These are phyloP conservation scores for Hydrotaea cyrtoneurina DNA, from an alignment of 2,888 invertebrate species.

Conservation along the genomic window DNA sequence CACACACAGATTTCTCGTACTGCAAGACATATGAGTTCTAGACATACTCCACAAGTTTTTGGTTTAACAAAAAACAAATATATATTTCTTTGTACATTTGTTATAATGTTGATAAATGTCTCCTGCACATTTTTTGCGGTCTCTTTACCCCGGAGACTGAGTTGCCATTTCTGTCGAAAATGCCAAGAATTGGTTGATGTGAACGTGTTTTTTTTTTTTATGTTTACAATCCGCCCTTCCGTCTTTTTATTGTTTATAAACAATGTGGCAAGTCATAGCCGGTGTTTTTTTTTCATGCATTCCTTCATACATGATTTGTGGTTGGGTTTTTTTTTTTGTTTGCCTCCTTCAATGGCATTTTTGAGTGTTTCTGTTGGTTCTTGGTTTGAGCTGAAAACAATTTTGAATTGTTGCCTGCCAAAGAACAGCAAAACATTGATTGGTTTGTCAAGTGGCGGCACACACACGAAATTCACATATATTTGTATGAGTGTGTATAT, in stretches of 20 bases:
- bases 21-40: not conserved
- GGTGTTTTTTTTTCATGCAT: not conserved
- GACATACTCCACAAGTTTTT: slow-evolving; percentile 24
- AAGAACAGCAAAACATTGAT: slow-evolving; percentile 38
- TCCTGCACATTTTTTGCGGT: slow-evolving; percentile 27
- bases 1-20: not conserved
- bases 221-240: not conserved
- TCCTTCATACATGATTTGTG: slow-evolving; percentile 54
- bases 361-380: not conserved
- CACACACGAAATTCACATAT: slow-evolving; percentile 8
- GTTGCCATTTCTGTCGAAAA: not conserved
- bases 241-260: not conserved
- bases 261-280: slow-evolving; percentile 38
- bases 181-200: slow-evolving; percentile 11
- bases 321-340: not conserved
- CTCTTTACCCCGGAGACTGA: slow-evolving; percentile 38
- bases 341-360: not conserved
- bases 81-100: slow-evolving; percentile 25
- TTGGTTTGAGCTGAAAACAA: not conserved
- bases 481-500: too few species aligned
- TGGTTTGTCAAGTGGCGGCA: slow-evolving; percentile 46
- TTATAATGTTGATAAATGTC: slow-evolving; percentile 52
- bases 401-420: not conserved
- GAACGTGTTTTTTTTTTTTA: not conserved
- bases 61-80: slow-evolving; percentile 3